Conservation (phyloP, 2,113 vertebrate species). For the Antidorcas marsupialis region DNA sequence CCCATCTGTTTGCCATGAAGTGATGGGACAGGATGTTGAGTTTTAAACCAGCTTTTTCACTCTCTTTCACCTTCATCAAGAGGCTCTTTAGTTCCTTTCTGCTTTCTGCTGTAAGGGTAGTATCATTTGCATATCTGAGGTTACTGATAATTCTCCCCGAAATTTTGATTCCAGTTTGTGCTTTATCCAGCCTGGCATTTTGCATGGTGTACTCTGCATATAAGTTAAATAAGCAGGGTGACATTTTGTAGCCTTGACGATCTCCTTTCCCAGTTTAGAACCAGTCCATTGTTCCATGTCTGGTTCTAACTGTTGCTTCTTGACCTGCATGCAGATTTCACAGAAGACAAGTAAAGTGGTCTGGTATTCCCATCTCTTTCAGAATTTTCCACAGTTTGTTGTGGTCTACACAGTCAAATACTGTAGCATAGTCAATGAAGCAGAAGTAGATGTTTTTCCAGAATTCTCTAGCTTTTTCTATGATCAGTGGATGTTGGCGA, state of each 20-base stretch:
- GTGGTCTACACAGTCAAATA: not conserved
- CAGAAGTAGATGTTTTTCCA: not conserved
- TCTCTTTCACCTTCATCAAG: not conserved
- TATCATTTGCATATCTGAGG: not conserved
- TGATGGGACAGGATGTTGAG: not conserved
- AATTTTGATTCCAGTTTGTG: not conserved
- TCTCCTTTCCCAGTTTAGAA: not conserved
- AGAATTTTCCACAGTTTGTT: not conserved
- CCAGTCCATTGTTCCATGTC: not conserved
- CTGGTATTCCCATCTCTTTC: not conserved
- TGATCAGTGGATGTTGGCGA: not conserved
- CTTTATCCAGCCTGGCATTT: not conserved
- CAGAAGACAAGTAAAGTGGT: not conserved
- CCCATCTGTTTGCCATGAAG: not conserved
- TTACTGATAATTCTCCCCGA: not conserved
- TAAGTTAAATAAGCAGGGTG: not conserved
- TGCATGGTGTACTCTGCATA: not conserved
- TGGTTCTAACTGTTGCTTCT: not conserved
- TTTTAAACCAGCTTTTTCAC: not conserved
- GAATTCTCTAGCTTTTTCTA: not conserved
- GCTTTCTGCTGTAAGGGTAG: not conserved
- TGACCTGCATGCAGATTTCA: not conserved
- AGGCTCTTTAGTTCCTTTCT: not conserved
- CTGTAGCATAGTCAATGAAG: not conserved
- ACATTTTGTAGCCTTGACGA: not conserved